phyloP scores from a whole-genome alignment of 2,113 vertebrate species.

The Gallinago jamesoni region DNA sequence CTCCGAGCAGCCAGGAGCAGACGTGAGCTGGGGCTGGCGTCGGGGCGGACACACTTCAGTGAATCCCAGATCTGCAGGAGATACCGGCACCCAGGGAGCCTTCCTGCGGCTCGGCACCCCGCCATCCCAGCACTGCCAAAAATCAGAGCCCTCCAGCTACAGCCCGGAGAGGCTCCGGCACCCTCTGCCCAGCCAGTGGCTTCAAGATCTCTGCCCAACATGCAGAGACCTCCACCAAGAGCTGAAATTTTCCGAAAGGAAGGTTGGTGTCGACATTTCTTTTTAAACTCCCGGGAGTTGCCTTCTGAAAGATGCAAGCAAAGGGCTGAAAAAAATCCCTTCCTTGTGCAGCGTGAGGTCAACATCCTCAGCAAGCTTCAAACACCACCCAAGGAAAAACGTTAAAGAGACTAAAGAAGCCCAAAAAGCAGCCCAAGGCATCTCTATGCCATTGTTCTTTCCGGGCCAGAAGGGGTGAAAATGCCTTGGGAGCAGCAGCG shows the following conservation, averaged over 20 bases:
- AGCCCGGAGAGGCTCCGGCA: accelerated
- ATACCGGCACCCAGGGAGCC: background rate
- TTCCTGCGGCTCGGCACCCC: accelerated
- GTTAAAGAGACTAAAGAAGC: background rate
- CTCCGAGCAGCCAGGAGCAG: background rate
- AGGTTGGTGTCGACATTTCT: background rate
- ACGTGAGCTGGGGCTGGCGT: background rate
- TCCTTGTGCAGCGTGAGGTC: background rate
- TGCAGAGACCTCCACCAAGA: background rate
- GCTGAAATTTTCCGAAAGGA: background rate
- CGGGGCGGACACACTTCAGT: background rate
- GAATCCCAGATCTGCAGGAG: background rate
- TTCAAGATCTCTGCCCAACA: background rate
- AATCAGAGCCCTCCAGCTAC: background rate
- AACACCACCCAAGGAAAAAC: background rate
- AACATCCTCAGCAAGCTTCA: slow-evolving; percentile 30
- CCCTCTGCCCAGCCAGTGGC: accelerated
- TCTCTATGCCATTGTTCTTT: background rate
- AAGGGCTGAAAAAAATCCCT: background rate
- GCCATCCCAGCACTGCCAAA: background rate
- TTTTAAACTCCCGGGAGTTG: slow-evolving; percentile 24
- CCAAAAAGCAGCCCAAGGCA: background rate
- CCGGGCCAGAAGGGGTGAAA: background rate
- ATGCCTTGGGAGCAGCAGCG: background rate
- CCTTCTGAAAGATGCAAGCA: background rate